Base-by-base conservation (phyloP, 2,797 vertebrate species). In the Arnoldichthys spilopterus region DNA sequence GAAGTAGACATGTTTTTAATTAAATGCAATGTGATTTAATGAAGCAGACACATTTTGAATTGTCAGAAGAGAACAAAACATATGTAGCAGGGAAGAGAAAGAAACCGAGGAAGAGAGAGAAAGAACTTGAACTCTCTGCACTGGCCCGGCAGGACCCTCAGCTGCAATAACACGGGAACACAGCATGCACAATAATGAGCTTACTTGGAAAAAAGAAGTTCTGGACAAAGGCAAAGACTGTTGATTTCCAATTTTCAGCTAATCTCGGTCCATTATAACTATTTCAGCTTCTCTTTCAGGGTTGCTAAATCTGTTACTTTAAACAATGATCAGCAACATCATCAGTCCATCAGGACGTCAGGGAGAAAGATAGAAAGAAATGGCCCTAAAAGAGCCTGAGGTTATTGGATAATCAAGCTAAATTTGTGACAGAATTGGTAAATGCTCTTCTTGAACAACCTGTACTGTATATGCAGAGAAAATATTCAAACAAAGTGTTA, bases 111-210 rank as follows among this genome's bases (percentile, higher is more conserved):
- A 9, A 45, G 28, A 20, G 13, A 69, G 6, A 53, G 12, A 58
- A 58, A 24, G n/a, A 49, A 12, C 45, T 20, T 72, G 54, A 76
- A 76, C 54, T 72, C 18, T 22, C 11, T 67, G 64, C 32, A 8
- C 32, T 54, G 28, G 12, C 67, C 18, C 68, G 12, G 26, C 74
- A 63, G 61, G 68, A 72, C 18, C 15, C 40, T 72, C 79, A 81
- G 79, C 79, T 81, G 79, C 40, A 81, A 34, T 66, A 81, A 71
- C 68, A 72, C 20, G 47, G 40, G 16, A 72, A 37, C 67, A 59
- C 68, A 66, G 40, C 74, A 59, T 49, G 51, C 53, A 49, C 15
- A 20, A 30, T 37, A 71, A 56, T 64, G 67, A 72, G 66, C 67
- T 34, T 71, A 71, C 56, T 56, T 49, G 30, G 71, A 68, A 56